A percentile compares a stretch with the other conserved stretches of the same genome.
Evolutionary conservation across 2,113 vertebrate genomes (phyloP).

Genomic region (Emydocephalus ijimae): DNA sequence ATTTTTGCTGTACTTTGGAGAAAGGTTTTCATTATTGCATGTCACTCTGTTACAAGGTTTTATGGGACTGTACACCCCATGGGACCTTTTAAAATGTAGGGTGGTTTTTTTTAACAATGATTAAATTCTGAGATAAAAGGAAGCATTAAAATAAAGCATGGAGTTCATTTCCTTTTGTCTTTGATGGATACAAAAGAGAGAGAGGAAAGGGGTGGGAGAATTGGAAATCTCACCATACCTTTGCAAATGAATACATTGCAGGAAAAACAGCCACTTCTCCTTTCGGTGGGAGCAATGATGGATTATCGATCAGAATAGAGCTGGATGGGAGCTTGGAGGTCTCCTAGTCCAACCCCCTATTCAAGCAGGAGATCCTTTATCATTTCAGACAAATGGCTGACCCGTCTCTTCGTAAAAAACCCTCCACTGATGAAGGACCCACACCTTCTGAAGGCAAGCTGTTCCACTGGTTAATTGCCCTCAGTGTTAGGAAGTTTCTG

Average conservation of each 20-base stretch:
- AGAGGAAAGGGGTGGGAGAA: conserved; percentile 25
- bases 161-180: conserved; percentile 61
- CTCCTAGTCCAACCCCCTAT: background rate
- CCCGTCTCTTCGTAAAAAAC: too few relatives aligned
- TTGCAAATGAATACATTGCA: conserved; percentile 7
- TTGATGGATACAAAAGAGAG: conserved; percentile 63
- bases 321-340: background rate
- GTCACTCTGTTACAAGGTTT: conserved; percentile 66
- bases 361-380: background rate
- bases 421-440: too few relatives aligned
- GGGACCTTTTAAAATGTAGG: conserved; percentile 64
- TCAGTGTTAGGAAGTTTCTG: too few relatives aligned
- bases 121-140: conserved; percentile 68
- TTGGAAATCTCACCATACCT: background rate
- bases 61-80: conserved; percentile 66
- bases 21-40: conserved; percentile 64
- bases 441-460: too few relatives aligned
- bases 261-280: conserved; percentile 7
- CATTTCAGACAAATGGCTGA: background rate
- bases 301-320: background rate
- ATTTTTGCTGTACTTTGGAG: conserved; percentile 65
- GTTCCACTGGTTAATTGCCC: too few relatives aligned
- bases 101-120: conserved; percentile 56
- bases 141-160: conserved; percentile 70
- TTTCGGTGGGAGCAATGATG: background rate